Percentiles rank a stretch among this genome's conserved stretches.
These are phyloP conservation scores for Lordiphosa fenestrarum DNA, from an alignment of 2,888 invertebrate species.

Conservation along the genomic window DNA sequence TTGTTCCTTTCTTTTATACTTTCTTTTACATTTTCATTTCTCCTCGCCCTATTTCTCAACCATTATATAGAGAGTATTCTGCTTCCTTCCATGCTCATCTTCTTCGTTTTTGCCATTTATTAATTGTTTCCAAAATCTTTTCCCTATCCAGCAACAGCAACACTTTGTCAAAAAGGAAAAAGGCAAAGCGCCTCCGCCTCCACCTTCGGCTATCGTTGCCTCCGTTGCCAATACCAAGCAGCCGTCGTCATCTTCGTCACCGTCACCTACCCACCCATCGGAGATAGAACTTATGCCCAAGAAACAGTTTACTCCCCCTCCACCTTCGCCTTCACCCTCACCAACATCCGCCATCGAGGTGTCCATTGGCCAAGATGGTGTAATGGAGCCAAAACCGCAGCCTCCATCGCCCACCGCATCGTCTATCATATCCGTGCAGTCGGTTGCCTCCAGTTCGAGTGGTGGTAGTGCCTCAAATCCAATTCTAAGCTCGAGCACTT, in stretches of 20 bases:
- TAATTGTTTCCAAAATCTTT: neutral
- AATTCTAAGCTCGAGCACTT: constrained; percentile 77
- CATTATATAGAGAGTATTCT: neutral
- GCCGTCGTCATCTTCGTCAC: neutral
- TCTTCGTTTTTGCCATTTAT: neutral
- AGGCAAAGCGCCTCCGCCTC: constrained; percentile 90
- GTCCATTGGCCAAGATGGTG: constrained; percentile 55
- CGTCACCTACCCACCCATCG: constrained; percentile 2
- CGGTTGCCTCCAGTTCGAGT: constrained; percentile 57
- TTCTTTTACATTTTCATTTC: too few relatives aligned
- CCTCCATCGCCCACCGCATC: constrained; percentile 76
- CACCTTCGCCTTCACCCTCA: constrained; percentile 15
- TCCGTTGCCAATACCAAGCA: constrained; percentile 20
- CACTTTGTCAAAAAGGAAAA: constrained; percentile 88
- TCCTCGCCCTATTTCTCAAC: too few relatives aligned
- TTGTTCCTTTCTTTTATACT: too few relatives aligned
- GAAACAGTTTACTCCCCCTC: constrained; percentile 33
- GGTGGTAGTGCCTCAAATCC: constrained; percentile 46
- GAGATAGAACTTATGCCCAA: constrained; percentile 27
- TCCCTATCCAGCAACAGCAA: constrained; percentile 19
- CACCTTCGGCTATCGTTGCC: constrained; percentile 64
- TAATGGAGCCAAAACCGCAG: constrained; percentile 53
- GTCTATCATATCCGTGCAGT: constrained; percentile 70
- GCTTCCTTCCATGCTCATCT: neutral
- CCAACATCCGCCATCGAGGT: constrained; percentile 57